phyloP scores from a whole-genome alignment of 2,888 invertebrate species.

The Chloroclystis v-ata region DNA sequence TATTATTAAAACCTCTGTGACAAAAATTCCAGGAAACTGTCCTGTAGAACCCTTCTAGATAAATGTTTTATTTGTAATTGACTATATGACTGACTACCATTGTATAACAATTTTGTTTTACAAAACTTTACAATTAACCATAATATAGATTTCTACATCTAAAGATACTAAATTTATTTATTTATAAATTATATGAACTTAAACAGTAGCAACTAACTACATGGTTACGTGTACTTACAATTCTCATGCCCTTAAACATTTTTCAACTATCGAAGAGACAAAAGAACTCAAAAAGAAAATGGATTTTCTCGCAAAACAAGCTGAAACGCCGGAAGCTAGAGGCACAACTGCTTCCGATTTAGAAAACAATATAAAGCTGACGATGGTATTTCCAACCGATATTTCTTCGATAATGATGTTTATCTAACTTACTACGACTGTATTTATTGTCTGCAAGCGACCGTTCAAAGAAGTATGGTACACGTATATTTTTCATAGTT shows the following conservation, averaged over 20 bases:
- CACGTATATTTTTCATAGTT: conserved; percentile 22
- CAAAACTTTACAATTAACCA: too few relatives aligned
- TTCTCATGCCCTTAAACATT: conserved; percentile 6
- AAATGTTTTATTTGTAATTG: too few relatives aligned
- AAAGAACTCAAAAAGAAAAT: conserved; percentile 48
- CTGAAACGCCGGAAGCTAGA: conserved; percentile 60
- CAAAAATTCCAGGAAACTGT: too few relatives aligned
- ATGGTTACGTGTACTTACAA: too few relatives aligned
- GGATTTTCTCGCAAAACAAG: conserved; percentile 58
- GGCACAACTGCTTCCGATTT: conserved; percentile 64
- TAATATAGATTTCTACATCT: too few relatives aligned
- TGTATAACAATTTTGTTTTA: too few relatives aligned
- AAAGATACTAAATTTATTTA: too few relatives aligned
- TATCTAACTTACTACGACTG: conserved; percentile 48
- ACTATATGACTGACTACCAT: too few relatives aligned
- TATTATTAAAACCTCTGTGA: too few relatives aligned
- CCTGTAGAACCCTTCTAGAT: too few relatives aligned
- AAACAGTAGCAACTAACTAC: too few relatives aligned
- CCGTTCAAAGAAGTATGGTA: conserved; percentile 15
- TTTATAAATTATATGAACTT: too few relatives aligned
- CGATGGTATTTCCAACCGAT: conserved; percentile 54
- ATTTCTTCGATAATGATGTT: conserved; percentile 61
- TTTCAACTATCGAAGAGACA: conserved; percentile 26
- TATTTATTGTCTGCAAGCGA: conserved; percentile 29
- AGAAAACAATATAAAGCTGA: conserved; percentile 68